A percentile compares a stretch with the other conserved stretches of the same genome.
These are phyloP conservation scores for Mellivora capensis DNA, from an alignment of 2,113 vertebrate species.

Conservation along the genomic window DNA sequence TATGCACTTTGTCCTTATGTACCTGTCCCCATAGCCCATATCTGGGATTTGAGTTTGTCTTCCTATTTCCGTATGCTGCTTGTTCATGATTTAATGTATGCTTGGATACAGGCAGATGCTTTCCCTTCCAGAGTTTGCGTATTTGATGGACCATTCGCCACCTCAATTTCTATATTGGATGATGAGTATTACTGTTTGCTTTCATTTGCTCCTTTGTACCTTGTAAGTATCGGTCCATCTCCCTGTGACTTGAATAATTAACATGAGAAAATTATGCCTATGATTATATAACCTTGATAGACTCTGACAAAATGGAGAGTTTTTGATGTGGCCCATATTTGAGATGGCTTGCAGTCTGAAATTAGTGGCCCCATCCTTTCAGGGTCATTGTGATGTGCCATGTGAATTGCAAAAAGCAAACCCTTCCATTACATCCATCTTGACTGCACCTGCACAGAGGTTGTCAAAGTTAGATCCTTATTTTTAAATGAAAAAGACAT, in stretches of 20 bases:
- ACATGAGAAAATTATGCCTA: background rate
- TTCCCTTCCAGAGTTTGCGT: background rate
- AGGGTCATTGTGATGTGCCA: background rate
- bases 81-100: constrained; percentile 1
- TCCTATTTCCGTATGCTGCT: background rate
- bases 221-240: background rate
- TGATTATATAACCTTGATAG: background rate
- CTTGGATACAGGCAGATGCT: background rate
- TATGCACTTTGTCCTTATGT: background rate
- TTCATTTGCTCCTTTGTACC: constrained; percentile 7
- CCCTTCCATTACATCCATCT: background rate
- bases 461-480: background rate
- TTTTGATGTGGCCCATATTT: background rate
- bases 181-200: background rate
- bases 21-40: background rate
- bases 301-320: background rate
- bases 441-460: background rate
- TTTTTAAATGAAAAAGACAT: constrained; percentile 47
- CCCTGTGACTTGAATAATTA: constrained; percentile 37
- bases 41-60: constrained; percentile 40
- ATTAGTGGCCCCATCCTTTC: background rate
- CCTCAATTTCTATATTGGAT: background rate
- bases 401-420: background rate
- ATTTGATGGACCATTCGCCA: background rate
- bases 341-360: background rate